Evolutionary conservation across 2,888 invertebrate genomes (phyloP).

Genomic region (Geophilus truncorum): DNA sequence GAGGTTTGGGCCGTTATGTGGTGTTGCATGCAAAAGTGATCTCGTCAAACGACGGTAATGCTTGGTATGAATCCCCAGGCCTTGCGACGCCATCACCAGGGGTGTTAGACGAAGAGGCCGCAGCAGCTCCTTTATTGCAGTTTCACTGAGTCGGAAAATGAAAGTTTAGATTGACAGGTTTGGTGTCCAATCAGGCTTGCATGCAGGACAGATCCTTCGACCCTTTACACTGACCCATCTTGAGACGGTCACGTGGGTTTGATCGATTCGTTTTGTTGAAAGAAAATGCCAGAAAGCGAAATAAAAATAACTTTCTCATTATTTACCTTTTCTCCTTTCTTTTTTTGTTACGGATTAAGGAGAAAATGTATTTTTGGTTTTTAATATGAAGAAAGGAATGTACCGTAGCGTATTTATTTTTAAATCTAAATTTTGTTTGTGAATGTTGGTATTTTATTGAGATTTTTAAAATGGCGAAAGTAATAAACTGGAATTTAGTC

Average conservation of each 20-base stretch:
- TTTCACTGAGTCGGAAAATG: constrained; percentile 34
- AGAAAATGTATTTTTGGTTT: too few relatives aligned
- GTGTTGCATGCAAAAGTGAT: background rate
- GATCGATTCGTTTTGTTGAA: background rate
- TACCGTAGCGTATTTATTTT: background rate
- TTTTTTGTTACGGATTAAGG: too few relatives aligned
- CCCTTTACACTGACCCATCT: background rate
- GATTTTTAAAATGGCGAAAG: too few relatives aligned
- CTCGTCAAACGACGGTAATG: constrained; percentile 9
- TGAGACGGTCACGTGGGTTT: background rate
- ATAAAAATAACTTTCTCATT: background rate
- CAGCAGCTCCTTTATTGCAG: constrained; percentile 32
- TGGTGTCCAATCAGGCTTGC: constrained; percentile 32
- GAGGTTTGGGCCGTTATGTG: background rate
- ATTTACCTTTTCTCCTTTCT: background rate
- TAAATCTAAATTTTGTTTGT: too few relatives aligned
- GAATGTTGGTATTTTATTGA: too few relatives aligned
- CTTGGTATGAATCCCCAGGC: constrained; percentile 1
- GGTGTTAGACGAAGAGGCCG: background rate
- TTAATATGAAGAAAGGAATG: too few relatives aligned
- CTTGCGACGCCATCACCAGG: background rate
- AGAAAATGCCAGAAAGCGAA: background rate
- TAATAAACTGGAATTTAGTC: background rate
- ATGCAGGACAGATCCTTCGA: constrained; percentile 13
- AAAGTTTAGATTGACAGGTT: constrained; percentile 32